phyloP scores from a whole-genome alignment of 2,797 vertebrate genomes.

The Apodemus agrarius region DNA sequence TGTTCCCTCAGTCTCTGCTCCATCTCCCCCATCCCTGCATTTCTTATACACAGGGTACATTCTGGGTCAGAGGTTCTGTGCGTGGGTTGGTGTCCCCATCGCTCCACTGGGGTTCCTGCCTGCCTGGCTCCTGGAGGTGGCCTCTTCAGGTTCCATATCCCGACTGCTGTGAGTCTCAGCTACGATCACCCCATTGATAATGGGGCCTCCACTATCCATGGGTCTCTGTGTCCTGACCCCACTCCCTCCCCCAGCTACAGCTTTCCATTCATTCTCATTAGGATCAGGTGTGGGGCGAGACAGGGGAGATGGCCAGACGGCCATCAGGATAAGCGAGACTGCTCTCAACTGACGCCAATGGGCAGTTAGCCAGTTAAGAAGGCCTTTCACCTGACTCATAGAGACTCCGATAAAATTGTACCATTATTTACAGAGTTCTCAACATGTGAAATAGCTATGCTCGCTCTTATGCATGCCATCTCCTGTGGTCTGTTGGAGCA shows the following conservation, averaged over 20 bases:
- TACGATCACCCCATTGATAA: too few species aligned
- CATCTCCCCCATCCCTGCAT: too few species aligned
- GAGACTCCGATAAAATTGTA: not conserved
- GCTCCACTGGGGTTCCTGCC: not conserved
- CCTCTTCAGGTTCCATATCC: not conserved
- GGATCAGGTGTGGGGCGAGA: not conserved
- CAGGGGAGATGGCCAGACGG: too few species aligned
- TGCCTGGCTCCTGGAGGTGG: not conserved
- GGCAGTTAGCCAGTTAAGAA: constrained; percentile 4
- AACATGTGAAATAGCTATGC: constrained; percentile 12
- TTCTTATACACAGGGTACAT: too few species aligned
- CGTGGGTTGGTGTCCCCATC: not conserved
- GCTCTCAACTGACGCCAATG: not conserved
- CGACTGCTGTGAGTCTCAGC: not conserved
- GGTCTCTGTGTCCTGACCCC: not conserved
- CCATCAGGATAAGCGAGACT: not conserved
- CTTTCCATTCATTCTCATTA: not conserved
- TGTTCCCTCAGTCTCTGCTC: too few species aligned
- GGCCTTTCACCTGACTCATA: not conserved
- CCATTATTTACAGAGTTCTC: constrained; percentile 1
- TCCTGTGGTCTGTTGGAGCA: too few species aligned
- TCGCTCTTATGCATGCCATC: not conserved
- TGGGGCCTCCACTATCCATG: not conserved
- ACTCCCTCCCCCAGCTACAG: not conserved
- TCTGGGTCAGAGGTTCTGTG: not conserved